Percentiles rank a stretch among this genome's conserved stretches.
phyloP scores from a whole-genome alignment of 2,888 invertebrate genomes.

The Stenodema calcarata region DNA sequence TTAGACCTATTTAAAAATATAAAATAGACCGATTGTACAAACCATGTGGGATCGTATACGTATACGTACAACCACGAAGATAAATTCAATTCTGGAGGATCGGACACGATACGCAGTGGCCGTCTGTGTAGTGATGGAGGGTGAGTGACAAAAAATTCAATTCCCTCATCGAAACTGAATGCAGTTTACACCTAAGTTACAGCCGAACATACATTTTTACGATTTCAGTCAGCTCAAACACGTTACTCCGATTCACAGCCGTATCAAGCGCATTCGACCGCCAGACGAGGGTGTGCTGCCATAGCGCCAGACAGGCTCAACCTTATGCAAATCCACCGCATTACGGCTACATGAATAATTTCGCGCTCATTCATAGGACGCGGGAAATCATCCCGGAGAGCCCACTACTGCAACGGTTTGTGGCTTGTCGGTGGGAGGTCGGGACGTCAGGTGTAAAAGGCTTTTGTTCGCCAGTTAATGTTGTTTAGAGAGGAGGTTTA shows the following conservation, averaged over 20 bases:
- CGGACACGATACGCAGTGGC: no score
- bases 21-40: no score
- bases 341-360: conserved; percentile 25
- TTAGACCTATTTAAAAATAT: no score
- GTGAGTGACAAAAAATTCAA: no score
- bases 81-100: no score
- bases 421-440: background rate
- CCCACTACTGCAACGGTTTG: background rate
- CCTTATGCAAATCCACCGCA: conserved; percentile 17
- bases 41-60: no score
- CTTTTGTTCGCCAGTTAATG: background rate
- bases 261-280: background rate
- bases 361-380: conserved; percentile 21
- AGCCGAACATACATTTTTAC: background rate
- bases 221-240: background rate
- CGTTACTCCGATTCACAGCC: background rate
- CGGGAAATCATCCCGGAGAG: conserved; percentile 4
- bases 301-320: conserved; percentile 5
- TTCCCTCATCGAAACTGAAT: no score
- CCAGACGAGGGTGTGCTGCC: background rate
- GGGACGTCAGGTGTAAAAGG: background rate
- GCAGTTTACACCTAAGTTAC: no score
- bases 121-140: no score
- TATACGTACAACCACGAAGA: no score
- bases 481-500: background rate